These are phyloP conservation scores for Tupaia tana DNA, from an alignment of 2,113 vertebrate species.

Conservation along the genomic window DNA sequence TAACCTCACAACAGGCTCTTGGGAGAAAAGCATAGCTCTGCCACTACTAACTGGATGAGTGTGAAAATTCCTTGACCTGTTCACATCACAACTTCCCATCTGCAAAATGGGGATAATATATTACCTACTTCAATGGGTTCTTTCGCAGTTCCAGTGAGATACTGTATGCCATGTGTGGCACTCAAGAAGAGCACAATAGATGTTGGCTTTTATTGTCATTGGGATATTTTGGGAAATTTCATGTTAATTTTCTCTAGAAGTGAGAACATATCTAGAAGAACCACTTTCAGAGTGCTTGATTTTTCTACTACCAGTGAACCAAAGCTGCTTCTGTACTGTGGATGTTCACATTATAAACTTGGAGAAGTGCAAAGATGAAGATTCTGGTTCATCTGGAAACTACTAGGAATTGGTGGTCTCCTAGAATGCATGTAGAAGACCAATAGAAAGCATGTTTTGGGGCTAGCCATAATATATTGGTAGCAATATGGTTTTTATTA, in stretches of 20 bases:
- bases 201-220: slow-evolving; percentile 16
- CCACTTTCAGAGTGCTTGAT: background rate
- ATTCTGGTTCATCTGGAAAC: slow-evolving; percentile 9
- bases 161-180: background rate
- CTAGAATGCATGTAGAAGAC: slow-evolving; percentile 66
- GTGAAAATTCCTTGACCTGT: background rate
- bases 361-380: slow-evolving; percentile 43
- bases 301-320: slow-evolving; percentile 36
- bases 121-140: background rate
- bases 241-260: slow-evolving; percentile 40
- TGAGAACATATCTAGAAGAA: slow-evolving; percentile 1
- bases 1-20: background rate
- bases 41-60: background rate
- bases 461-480: slow-evolving; percentile 52
- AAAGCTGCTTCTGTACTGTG: background rate
- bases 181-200: background rate
- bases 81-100: background rate
- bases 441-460: slow-evolving; percentile 54
- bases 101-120: background rate
- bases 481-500: background rate
- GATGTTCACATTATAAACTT: background rate
- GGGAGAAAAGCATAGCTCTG: background rate
- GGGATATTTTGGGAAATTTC: background rate
- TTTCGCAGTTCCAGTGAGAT: background rate
- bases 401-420: slow-evolving; percentile 56